These are phyloP conservation scores for Fulica atra DNA, from an alignment of 2,113 vertebrate species.

Conservation along the genomic window DNA sequence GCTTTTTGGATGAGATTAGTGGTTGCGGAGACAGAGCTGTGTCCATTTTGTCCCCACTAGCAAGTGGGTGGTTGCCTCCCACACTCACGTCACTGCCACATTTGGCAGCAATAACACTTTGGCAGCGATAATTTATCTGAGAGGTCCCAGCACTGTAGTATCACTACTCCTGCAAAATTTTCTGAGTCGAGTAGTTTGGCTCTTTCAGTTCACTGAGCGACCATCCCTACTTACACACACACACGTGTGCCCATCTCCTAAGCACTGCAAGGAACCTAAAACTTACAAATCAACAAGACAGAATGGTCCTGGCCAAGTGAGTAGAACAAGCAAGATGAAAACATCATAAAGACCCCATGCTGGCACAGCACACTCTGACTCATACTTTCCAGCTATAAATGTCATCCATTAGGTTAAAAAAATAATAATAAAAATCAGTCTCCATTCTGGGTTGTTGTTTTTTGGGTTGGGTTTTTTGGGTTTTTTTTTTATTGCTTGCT, in stretches of 20 bases:
- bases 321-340: slow-evolving; percentile 30
- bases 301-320: not conserved
- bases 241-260: not conserved
- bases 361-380: not conserved
- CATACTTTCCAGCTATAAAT: slow-evolving; percentile 55
- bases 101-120: slow-evolving; percentile 14
- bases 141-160: not conserved
- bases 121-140: not conserved
- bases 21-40: not conserved
- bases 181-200: not conserved
- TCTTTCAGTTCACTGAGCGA: not conserved
- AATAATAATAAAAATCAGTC: slow-evolving; percentile 28
- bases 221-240: not conserved
- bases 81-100: not conserved
- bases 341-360: not conserved
- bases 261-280: not conserved
- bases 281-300: not conserved
- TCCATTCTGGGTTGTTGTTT: slow-evolving; percentile 15
- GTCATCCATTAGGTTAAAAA: slow-evolving; percentile 40
- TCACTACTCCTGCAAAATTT: not conserved
- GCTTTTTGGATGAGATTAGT: slow-evolving; percentile 20
- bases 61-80: slow-evolving; percentile 30
- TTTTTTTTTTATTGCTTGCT: not conserved
- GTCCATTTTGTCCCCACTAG: slow-evolving; percentile 29
- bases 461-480: not conserved